Conservation (phyloP, 2,113 vertebrate species). For the Opisthocomus hoazin region DNA sequence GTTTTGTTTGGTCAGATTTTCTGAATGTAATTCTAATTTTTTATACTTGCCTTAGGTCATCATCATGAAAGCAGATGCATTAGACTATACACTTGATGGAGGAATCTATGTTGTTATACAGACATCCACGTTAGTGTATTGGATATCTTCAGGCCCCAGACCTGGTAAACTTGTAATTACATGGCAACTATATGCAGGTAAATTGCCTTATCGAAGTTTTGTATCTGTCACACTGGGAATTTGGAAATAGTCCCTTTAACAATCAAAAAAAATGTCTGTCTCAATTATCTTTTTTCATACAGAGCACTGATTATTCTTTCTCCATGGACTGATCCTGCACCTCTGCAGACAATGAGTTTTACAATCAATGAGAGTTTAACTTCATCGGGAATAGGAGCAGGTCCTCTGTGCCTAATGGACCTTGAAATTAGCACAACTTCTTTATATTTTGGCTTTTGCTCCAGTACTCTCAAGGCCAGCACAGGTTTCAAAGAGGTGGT, state of each 20-base stretch:
- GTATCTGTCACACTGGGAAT: background rate
- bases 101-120: background rate
- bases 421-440: conserved; percentile 45
- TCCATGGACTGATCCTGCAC: background rate
- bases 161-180: background rate
- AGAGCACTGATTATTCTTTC: background rate
- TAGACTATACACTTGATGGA: background rate
- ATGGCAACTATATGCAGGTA: background rate
- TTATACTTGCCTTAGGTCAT: background rate
- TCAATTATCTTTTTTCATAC: background rate
- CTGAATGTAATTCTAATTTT: background rate
- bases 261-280: background rate
- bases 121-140: background rate
- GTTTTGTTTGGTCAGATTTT: conserved; percentile 22
- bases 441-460: conserved; percentile 36
- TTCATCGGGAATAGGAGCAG: background rate
- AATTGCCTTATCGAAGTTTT: background rate
- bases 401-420: conserved; percentile 19
- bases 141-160: background rate
- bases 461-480: background rate
- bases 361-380: background rate
- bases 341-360: background rate
- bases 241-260: background rate
- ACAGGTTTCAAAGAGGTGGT: background rate
- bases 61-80: background rate